Evolutionary conservation across 2,888 invertebrate genomes (phyloP), one percentile per base, ranked within the genome.

Genomic region (Acheta domesticus): DNA sequence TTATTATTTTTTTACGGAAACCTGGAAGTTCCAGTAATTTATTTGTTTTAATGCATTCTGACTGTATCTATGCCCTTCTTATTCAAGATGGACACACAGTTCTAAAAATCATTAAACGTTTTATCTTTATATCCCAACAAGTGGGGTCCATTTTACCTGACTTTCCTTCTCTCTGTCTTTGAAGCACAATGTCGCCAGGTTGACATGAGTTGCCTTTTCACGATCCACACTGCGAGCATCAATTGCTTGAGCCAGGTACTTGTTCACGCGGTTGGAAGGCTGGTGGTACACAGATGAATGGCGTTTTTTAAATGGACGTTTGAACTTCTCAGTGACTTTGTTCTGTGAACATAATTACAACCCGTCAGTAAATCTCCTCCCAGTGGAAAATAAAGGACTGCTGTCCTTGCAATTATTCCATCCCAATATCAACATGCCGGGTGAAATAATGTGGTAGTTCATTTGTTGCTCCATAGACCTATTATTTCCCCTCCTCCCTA

Each of bases 181-280:
- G 86, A 97, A 97, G 85, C 93, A 93, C 78, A 97, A 88, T 8
- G 96, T 96, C 81, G 95, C 87, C 77, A 94, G 90, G 86, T 96
- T 95, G 78, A 96, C 96, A 85, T 96, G 95, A 78, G 93, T 93
- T 36, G 94, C 93, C 87, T 96, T 96, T 87, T 96, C 96, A 81
- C 95, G 91, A 86, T 96, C 96, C 81, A 96, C 95, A 85, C 95
- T 95, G 82, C 96, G 90, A 50, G 96, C 96, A 86, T 95, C 95
- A 84, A 96, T 96, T 49, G 96, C 96, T 88, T 96, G 95, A 81
- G 95, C 94, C 84, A 97, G 90, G 88, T 94, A 96, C 87, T 96
- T 96, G 89, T 96, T 96, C 80, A 96, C 96, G 83, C 96, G 92
- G 88, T 96, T 96, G 73, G 94, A 94, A 62, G 96, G 95, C 87